Evolutionary conservation across 1,140 invertebrate species (phyloP), one percentile per base, ranked within the genome.

Genomic region (Oscheius sp.): DNA sequence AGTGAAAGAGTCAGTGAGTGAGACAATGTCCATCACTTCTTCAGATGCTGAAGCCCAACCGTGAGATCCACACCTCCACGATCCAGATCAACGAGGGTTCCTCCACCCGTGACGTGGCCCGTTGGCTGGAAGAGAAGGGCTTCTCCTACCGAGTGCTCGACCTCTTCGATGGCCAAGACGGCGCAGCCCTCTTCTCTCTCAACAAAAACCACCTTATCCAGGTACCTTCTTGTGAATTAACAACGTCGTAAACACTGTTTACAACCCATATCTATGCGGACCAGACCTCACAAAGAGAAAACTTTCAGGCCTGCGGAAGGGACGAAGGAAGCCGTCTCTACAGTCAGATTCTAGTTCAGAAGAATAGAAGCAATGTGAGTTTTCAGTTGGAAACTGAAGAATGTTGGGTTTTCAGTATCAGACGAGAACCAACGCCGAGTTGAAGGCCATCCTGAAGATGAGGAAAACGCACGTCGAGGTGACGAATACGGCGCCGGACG

Each of bases 291-390:
- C 15, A 26, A 26, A 28, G 20, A 29, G 20, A 62, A 4, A 29
- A 18, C n/a, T 32, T 71, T 10, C 32, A 76, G 55, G 70, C 65
- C 23, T 76, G 75, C 35, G 75, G 75, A 34, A 42, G 58, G 28
- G 75, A 76, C 4, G 75, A 76, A 32, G 75, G 75, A 4, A 45
- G 63, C 23, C 66, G 66, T 68, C 61, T 76, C 2, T 76, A 76
- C 42, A 75, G 72, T 59, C 75, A 74, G 42, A 32, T 76, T 28
- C 65, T 76, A 20, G 75, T 76, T 34, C 75, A 76, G 66, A 76
- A 76, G 58, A 76, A 76, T 42, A 75, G 72, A 35, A 74, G 70
- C 52, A 55, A 59, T 18, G 75, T 76, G 32, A 68, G 70, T 74
- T 38, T 76, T 49, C 38, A n/a, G 0, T 35, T 10, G 13, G 34